These are phyloP conservation scores for Heliconius ethilla DNA, from an alignment of 2,888 invertebrate genomes.

Conservation along the genomic window DNA sequence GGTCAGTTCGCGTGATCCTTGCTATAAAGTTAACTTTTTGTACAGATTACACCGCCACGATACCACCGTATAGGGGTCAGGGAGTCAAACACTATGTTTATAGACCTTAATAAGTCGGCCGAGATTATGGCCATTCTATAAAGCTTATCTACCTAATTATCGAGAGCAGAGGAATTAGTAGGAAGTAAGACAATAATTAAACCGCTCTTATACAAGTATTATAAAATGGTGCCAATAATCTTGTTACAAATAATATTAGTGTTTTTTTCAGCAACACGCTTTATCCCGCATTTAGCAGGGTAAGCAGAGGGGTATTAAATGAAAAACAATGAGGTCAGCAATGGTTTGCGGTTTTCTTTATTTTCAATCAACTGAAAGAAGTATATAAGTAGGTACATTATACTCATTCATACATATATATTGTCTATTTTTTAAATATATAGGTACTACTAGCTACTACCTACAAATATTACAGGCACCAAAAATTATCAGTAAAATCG, in stretches of 20 bases:
- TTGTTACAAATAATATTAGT: not conserved
- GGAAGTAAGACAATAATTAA: slow-evolving; percentile 42
- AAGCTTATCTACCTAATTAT: slow-evolving; percentile 61
- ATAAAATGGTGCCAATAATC: not conserved
- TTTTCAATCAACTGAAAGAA: not conserved
- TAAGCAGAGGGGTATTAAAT: not conserved
- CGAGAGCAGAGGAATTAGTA: slow-evolving; percentile 42
- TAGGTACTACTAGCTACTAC: not conserved
- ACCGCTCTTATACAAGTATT: slow-evolving; percentile 9
- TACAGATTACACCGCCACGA: slow-evolving; percentile 67
- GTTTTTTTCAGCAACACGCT: not conserved
- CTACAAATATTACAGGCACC: not conserved
- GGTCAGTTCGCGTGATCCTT: slow-evolving; percentile 75
- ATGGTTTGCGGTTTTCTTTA: not conserved
- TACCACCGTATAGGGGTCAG: slow-evolving; percentile 70
- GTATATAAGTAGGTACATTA: too few species aligned
- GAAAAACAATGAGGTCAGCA: too few species aligned
- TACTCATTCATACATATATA: not conserved
- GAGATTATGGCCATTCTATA: slow-evolving; percentile 56
- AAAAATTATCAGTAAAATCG: not conserved
- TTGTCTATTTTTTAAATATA: not conserved
- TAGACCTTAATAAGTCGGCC: slow-evolving; percentile 70
- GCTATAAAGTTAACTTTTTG: slow-evolving; percentile 74
- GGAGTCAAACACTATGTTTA: slow-evolving; percentile 70
- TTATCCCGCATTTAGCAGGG: not conserved